These are phyloP conservation scores for Sprattus sprattus DNA, from an alignment of 2,113 vertebrate species.

Conservation along the genomic window DNA sequence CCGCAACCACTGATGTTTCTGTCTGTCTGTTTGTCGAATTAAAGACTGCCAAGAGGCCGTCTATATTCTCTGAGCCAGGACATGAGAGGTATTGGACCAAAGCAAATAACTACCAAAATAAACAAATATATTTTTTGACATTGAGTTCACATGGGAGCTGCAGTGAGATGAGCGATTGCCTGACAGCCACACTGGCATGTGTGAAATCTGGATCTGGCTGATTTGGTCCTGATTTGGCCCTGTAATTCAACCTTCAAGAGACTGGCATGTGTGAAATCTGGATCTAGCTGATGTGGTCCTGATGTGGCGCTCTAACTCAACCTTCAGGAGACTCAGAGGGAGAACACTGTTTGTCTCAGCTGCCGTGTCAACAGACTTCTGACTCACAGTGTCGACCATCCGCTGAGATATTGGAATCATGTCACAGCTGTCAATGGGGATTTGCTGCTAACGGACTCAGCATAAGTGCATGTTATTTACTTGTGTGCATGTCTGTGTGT, in stretches of 20 bases:
- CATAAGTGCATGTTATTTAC: slow-evolving; percentile 9
- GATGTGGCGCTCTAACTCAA: neutral
- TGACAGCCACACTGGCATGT: neutral
- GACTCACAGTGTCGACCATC: slow-evolving; percentile 1
- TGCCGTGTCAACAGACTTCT: neutral
- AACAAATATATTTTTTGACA: neutral
- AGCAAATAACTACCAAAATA: neutral
- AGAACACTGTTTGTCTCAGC: neutral
- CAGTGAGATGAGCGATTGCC: neutral
- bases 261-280: neutral
- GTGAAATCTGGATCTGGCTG: neutral
- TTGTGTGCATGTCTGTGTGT: neutral
- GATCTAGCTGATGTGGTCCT: neutral
- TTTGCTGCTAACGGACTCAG: slow-evolving; percentile 20
- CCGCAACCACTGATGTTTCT: neutral
- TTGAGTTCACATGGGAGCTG: neutral
- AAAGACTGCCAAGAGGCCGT: neutral
- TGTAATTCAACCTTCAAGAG: neutral
- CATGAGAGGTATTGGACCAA: neutral
- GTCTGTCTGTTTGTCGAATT: neutral
- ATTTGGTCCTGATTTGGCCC: neutral
- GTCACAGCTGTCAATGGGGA: slow-evolving; percentile 15
- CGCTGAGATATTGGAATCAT: slow-evolving; percentile 2
- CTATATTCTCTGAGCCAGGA: neutral
- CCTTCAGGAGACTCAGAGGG: neutral